These are phyloP conservation scores for Pseudorhiza aurosa DNA, from an alignment of 30 jellyfish, hydroid and myxozoan species.

Conservation along the genomic window DNA sequence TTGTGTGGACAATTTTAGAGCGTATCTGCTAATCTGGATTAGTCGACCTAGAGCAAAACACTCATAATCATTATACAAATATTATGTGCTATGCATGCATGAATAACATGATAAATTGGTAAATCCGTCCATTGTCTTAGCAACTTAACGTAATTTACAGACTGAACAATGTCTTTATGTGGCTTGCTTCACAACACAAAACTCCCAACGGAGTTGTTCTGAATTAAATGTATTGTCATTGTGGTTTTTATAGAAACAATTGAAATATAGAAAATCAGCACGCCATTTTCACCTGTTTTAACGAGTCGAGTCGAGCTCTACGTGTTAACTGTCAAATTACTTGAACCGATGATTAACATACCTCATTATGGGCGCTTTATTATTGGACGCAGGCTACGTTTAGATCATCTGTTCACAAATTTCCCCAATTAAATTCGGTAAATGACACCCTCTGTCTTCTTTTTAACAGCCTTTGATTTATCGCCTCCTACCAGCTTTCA, in stretches of 20 bases:
- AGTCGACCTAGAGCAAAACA: constrained; percentile 75
- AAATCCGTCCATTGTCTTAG: constrained; percentile 50
- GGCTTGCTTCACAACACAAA: constrained; percentile 53
- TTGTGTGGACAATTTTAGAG: constrained; percentile 64
- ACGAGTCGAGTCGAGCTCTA: constrained; percentile 3
- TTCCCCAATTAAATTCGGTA: not conserved
- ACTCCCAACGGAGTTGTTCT: constrained; percentile 70
- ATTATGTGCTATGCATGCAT: constrained; percentile 77
- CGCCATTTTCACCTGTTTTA: constrained; percentile 74
- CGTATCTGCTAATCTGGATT: constrained; percentile 74
- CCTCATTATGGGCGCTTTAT: too few relatives aligned
- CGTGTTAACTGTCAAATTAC: constrained; percentile 12
- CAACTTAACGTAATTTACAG: constrained; percentile 80
- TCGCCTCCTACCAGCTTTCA: not conserved
- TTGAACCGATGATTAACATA: not conserved
- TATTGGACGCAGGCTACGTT: too few relatives aligned
- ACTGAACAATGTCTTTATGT: constrained; percentile 60
- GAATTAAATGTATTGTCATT: constrained; percentile 49
- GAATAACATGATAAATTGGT: constrained; percentile 64
- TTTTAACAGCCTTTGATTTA: not conserved
- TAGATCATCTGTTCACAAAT: not conserved
- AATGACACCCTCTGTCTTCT: not conserved
- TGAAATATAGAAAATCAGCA: constrained; percentile 54
- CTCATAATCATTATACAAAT: constrained; percentile 76
- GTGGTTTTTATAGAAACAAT: constrained; percentile 64